Conservation (phyloP, 2,888 invertebrate genomes). For the Latheticus oryzae region DNA sequence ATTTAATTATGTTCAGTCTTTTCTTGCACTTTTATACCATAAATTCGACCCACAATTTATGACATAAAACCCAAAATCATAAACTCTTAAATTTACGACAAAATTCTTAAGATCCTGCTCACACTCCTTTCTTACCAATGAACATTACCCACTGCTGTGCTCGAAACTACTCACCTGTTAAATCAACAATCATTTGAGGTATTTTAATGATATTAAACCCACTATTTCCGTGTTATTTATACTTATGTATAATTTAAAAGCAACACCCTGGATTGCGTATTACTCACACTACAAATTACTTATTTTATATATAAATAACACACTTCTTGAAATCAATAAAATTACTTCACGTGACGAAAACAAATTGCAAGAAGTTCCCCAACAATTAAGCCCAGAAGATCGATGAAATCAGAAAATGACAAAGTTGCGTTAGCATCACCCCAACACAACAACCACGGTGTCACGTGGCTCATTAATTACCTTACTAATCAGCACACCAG, state of each 20-base stretch:
- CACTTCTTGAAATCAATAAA: no score
- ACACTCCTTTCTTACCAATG: conserved; percentile 29
- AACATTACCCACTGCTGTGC: conserved; percentile 22
- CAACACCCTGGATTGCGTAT: no score
- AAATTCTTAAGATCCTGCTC: conserved; percentile 33
- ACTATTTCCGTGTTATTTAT: no score
- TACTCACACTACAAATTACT: no score
- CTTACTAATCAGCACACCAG: conserved; percentile 59
- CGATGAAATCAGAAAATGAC: conserved; percentile 38
- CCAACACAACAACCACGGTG: conserved; percentile 35
- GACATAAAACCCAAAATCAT: conserved; percentile 23
- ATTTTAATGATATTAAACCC: conserved; percentile 4
- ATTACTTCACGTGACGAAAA: no score
- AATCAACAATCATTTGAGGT: not conserved
- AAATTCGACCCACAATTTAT: conserved; percentile 25
- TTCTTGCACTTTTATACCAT: conserved; percentile 10
- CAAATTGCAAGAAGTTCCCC: conserved; percentile 14
- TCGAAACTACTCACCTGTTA: conserved; percentile 22
- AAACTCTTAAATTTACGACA: conserved; percentile 33
- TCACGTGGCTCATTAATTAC: conserved; percentile 60
- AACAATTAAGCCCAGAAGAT: conserved; percentile 14
- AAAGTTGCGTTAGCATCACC: conserved; percentile 33
- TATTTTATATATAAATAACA: no score
- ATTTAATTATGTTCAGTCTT: conserved; percentile 24
- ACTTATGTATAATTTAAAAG: no score